phyloP scores from a whole-genome alignment of 2,888 invertebrate genomes.

The Willowsia nigromaculata region DNA sequence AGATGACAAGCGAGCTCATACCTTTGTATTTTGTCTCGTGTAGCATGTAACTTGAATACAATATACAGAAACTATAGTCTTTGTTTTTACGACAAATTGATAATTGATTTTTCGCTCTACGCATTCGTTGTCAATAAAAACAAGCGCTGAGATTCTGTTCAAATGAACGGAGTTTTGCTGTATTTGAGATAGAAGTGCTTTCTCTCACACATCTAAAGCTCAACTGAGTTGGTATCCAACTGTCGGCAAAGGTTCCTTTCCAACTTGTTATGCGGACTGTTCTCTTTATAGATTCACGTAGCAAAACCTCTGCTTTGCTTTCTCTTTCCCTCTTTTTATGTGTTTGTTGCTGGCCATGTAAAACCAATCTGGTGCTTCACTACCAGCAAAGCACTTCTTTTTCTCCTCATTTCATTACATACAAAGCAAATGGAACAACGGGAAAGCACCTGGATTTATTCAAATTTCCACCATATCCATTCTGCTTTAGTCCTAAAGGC shows the following conservation, averaged over 20 bases:
- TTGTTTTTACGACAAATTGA: not conserved
- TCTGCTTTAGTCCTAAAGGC: too few species aligned
- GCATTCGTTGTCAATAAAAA: not conserved
- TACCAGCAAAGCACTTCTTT: not conserved
- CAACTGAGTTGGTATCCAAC: constrained; percentile 37
- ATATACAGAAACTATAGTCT: too few species aligned
- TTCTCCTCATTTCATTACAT: not conserved
- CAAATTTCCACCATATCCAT: not conserved
- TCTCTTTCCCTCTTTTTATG: not conserved
- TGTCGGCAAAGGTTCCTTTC: not conserved
- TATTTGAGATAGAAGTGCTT: constrained; percentile 47
- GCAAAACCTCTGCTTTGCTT: not conserved
- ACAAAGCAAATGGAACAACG: not conserved
- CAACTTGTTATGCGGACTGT: not conserved
- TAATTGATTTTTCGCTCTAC: not conserved
- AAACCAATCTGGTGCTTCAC: constrained; percentile 13
- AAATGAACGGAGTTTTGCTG: not conserved
- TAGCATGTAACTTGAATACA: not conserved
- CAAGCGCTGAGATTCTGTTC: not conserved
- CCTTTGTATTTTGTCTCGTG: not conserved
- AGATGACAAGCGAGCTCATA: not conserved
- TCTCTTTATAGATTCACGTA: not conserved
- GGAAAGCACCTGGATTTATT: not conserved
- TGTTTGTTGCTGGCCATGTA: not conserved
- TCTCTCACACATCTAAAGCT: constrained; percentile 63